These are phyloP conservation scores for Strix aluco DNA, from an alignment of 2,113 vertebrate genomes.

Conservation along the genomic window DNA sequence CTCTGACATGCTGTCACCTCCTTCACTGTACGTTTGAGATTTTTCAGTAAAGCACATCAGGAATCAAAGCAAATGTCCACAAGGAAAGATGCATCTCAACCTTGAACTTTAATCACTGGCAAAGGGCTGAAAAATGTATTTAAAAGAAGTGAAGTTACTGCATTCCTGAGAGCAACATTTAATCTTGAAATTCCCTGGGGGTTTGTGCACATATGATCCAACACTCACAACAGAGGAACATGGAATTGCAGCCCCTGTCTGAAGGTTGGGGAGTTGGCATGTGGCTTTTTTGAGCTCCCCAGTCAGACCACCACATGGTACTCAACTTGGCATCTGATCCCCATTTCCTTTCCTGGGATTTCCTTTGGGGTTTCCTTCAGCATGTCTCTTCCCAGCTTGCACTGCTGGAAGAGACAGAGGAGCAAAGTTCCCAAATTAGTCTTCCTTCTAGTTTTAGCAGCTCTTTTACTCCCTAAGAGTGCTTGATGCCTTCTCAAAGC, in stretches of 20 bases:
- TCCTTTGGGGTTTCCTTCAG: background rate
- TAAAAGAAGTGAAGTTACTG: background rate
- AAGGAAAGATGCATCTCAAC: conserved; percentile 45
- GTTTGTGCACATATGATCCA: background rate
- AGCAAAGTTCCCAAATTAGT: background rate
- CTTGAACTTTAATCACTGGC: conserved; percentile 32
- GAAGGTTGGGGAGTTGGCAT: background rate
- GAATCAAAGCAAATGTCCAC: conserved; percentile 57
- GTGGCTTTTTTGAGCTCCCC: background rate
- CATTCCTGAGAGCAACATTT: conserved; percentile 34
- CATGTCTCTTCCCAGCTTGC: background rate
- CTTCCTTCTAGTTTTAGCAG: background rate
- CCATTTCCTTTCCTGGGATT: background rate
- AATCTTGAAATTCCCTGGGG: background rate
- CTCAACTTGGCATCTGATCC: background rate
- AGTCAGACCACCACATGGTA: background rate
- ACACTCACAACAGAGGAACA: background rate
- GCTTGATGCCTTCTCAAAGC: background rate
- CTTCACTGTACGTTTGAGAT: background rate
- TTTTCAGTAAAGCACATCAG: conserved; percentile 48
- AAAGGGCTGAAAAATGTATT: conserved; percentile 18
- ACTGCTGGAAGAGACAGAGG: background rate
- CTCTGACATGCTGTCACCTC: conserved; percentile 58
- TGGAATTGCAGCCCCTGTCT: background rate
- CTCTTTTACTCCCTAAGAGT: background rate